phyloP scores from a whole-genome alignment of 2,113 vertebrate genomes.

The Plectropomus leopardus region DNA sequence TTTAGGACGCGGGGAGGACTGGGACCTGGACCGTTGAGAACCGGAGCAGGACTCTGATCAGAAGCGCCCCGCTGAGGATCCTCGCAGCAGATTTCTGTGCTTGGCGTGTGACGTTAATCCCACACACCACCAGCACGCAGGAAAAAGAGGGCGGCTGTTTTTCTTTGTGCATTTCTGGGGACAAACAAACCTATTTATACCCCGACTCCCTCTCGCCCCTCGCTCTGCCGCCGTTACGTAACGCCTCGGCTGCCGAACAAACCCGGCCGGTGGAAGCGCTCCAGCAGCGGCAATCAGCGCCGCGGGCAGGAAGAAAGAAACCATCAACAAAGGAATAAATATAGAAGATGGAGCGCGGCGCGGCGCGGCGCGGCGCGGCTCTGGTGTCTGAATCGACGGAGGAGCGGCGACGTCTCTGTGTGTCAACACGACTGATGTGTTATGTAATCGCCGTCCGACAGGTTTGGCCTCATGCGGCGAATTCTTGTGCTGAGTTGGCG shows the following conservation, averaged over 20 bases:
- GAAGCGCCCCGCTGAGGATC: neutral
- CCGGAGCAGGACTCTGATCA: neutral
- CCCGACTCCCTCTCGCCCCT: neutral
- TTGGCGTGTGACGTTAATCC: neutral
- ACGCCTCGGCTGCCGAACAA: conserved; percentile 34
- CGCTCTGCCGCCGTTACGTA: conserved; percentile 45
- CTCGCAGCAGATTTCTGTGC: neutral
- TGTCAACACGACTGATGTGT: conserved; percentile 10
- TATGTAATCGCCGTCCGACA: conserved; percentile 21
- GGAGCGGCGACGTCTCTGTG: neutral
- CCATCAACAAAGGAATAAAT: conserved; percentile 44
- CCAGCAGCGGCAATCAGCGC: conserved; percentile 13
- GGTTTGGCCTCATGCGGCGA: conserved; percentile 21
- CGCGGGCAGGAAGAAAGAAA: conserved; percentile 13
- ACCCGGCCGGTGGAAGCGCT: neutral
- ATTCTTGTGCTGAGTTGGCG: conserved; percentile 12
- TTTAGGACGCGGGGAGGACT: neutral
- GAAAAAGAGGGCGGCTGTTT: neutral
- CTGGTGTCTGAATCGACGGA: conserved; percentile 37
- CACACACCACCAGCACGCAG: neutral
- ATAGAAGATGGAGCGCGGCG: conserved; percentile 35
- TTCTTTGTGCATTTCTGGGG: conserved; percentile 21
- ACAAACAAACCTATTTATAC: conserved; percentile 52
- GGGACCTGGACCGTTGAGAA: neutral
- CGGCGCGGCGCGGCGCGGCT: neutral